Percentiles rank a stretch among this genome's conserved stretches.
phyloP scores from a whole-genome alignment of 1,140 invertebrate genomes.

The Lepidurus apus region DNA sequence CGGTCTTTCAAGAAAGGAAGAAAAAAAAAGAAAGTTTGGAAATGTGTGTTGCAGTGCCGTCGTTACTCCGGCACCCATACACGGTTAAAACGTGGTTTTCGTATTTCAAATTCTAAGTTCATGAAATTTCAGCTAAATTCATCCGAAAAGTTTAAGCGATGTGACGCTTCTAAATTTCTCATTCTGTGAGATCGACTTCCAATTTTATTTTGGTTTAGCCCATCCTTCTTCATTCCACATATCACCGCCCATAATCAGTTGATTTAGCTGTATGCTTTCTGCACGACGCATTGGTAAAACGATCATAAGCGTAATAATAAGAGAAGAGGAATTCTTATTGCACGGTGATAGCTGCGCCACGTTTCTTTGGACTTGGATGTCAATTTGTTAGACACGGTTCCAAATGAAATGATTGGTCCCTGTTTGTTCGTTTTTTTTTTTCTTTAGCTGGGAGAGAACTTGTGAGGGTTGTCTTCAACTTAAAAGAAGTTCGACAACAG shows the following conservation, averaged over 20 bases:
- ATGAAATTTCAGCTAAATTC: not conserved
- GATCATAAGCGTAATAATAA: not conserved
- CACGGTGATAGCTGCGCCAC: constrained; percentile 7
- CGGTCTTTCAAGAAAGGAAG: not conserved
- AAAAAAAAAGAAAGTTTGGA: not conserved
- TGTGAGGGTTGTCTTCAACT: not conserved
- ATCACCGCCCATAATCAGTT: constrained; percentile 18
- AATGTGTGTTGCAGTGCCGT: constrained; percentile 2
- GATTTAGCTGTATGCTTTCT: constrained; percentile 2
- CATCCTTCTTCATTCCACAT: not conserved
- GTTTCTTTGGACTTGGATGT: constrained; percentile 19
- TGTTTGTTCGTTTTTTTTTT: constrained; percentile 16
- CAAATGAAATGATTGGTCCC: not conserved
- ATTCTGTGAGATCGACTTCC: no score
- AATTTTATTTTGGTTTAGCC: not conserved
- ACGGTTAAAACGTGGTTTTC: not conserved
- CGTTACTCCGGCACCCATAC: not conserved
- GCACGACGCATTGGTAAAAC: not conserved
- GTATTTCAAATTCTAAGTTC: not conserved
- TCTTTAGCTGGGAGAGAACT: not conserved
- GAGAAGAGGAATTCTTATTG: not conserved
- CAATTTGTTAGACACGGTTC: constrained; percentile 21
- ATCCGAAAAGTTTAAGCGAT: no score
- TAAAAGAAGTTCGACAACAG: not conserved
- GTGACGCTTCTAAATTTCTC: no score